phyloP scores from a whole-genome alignment of 1,140 invertebrate species.

The Danaus plexippus region DNA sequence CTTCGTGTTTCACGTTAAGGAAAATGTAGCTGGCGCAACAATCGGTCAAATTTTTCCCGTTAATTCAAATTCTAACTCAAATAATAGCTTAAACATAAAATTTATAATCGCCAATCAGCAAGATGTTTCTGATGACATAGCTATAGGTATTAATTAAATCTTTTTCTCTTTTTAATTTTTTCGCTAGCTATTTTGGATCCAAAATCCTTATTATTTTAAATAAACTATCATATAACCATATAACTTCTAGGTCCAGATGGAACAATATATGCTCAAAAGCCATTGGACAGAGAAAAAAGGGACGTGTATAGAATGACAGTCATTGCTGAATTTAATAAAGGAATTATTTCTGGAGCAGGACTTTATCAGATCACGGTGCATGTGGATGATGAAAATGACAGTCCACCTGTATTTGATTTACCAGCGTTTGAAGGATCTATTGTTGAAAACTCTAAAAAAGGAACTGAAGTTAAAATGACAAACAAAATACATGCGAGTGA shows the following conservation, averaged over 20 bases:
- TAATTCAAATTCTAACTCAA: conserved; percentile 67
- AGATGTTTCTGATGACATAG: conserved; percentile 82
- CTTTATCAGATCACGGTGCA: conserved; percentile 84
- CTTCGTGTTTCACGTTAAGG: conserved; percentile 82
- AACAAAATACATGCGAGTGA: conserved; percentile 80
- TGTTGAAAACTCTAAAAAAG: conserved; percentile 81
- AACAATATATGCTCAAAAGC: conserved; percentile 81
- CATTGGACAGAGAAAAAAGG: conserved; percentile 83
- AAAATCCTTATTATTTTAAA: neutral
- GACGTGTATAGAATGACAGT: conserved; percentile 84
- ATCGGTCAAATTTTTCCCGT: conserved; percentile 82
- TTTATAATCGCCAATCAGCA: conserved; percentile 86
- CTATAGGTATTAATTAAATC: conserved; percentile 73
- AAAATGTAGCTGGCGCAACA: conserved; percentile 82
- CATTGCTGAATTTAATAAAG: conserved; percentile 81
- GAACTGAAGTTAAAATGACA: conserved; percentile 80
- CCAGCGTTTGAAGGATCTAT: conserved; percentile 83
- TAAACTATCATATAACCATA: neutral
- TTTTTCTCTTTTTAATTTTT: conserved; percentile 6
- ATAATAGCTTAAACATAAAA: conserved; percentile 67
- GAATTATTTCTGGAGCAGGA: conserved; percentile 76
- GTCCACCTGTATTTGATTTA: conserved; percentile 85
- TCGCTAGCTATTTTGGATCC: neutral
- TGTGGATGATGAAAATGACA: conserved; percentile 93
- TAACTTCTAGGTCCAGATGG: conserved; percentile 75